Base-by-base conservation (phyloP, 2,797 vertebrate species). In the Craterocephalus amniculus region DNA sequence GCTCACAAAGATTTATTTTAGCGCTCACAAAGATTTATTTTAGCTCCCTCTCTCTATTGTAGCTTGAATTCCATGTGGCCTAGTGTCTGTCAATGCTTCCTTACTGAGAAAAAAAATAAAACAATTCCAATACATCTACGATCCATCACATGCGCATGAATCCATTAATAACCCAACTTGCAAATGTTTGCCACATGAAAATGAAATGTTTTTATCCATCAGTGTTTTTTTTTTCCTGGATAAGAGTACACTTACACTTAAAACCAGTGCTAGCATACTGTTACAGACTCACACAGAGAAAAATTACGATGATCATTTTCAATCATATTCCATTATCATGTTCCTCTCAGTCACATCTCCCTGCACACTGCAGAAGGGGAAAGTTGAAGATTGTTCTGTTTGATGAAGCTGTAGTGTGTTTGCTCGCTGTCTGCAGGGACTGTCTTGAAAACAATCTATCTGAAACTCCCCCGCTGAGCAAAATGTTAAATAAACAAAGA, bases 401-500 rank as follows among this genome's bases (percentile, higher is more conserved):
- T 95, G 94, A 95, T 95, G 94, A 94, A 93, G 94, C 92, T 92
- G 93, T 92, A 90, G 92, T 92, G 91, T 94, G 93, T 95, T 95
- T 94, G 94, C 93, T 94, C 89, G 85, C 92, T 93, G 94, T 95
- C 94, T 94, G 94, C 92, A 91, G 94, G 93, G 93, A 95, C 90
- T 90, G 93, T 93, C 92, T 94, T 93, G 90, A 94, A 95, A 94
- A 95, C 94, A 94, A 94, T 93, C 94, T 93, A 93, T 94, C 92
- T 94, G 91, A 94, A 94, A 93, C 91, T 93, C 90, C 91, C 94
- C 94, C 84, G 89, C 93, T 94, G 93, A 91, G 94, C 92, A 91
- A 95, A 94, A 94, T 95, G 94, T 94, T 94, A 94, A 94, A 94
- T 95, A 94, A 95, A 95, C 94, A 95, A 94, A 94, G 91, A 91